Percentiles rank a stretch among this genome's conserved stretches.
Evolutionary conservation across 2,888 invertebrate genomes (phyloP).

Genomic region (Macaria notata): DNA sequence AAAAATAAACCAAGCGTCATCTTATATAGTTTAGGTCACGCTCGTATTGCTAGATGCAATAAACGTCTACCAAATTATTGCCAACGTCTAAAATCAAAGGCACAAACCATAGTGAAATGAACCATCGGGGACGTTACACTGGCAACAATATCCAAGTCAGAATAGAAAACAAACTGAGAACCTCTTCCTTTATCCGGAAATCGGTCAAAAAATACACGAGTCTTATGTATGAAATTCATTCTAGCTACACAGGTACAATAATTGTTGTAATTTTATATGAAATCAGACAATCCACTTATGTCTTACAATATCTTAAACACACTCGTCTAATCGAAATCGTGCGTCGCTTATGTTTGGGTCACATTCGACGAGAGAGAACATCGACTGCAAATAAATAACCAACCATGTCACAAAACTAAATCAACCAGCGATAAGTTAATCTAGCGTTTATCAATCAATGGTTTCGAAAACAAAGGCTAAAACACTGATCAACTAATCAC

Average conservation of each 20-base stretch:
- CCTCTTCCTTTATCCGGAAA: too few relatives aligned
- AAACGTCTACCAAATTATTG: constrained; percentile 10
- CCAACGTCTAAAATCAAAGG: constrained; percentile 26
- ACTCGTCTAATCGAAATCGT: constrained; percentile 31
- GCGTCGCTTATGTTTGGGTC: constrained; percentile 18
- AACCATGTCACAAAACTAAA: too few relatives aligned
- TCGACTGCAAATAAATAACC: too few relatives aligned
- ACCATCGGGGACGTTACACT: constrained; percentile 33
- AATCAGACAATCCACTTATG: constrained; percentile 71
- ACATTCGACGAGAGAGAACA: background rate
- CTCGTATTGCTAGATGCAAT: constrained; percentile 18
- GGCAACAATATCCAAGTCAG: constrained; percentile 68
- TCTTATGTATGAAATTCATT: constrained; percentile 66
- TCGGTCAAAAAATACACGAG: constrained; percentile 37
- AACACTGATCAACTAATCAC: too few relatives aligned
- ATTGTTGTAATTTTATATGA: constrained; percentile 41
- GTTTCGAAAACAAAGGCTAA: too few relatives aligned
- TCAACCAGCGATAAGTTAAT: too few relatives aligned
- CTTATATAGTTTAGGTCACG: constrained; percentile 1
- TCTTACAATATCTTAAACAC: constrained; percentile 53
- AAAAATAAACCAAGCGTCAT: too few relatives aligned
- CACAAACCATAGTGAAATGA: constrained; percentile 23
- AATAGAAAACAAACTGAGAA: constrained; percentile 1
- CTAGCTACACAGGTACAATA: constrained; percentile 80
- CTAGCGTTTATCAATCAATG: too few relatives aligned